phyloP scores from a whole-genome alignment of 2,113 vertebrate genomes.

The Myanophis thanlyinensis region DNA sequence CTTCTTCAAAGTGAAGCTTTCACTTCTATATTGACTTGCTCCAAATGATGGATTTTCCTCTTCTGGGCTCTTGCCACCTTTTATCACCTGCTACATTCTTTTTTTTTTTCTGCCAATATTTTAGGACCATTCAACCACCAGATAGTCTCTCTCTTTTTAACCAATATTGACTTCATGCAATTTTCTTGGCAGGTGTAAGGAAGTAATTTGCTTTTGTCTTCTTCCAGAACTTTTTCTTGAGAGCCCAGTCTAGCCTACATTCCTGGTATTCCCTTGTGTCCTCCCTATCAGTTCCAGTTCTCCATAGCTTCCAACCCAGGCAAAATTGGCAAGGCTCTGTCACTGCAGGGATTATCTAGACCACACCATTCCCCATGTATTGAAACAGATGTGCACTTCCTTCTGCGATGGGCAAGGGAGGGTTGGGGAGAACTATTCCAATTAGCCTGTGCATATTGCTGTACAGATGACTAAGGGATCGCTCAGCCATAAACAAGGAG shows the following conservation, averaged over 20 bases:
- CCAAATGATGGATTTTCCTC: constrained; percentile 69
- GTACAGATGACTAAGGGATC: background rate
- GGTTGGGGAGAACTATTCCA: background rate
- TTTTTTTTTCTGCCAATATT: constrained; percentile 77
- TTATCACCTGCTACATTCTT: constrained; percentile 68
- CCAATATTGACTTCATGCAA: background rate
- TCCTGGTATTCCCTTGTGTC: background rate
- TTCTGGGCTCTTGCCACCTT: constrained; percentile 67
- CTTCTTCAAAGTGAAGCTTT: background rate
- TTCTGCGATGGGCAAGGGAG: background rate
- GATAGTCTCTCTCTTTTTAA: constrained; percentile 19
- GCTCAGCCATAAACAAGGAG: background rate
- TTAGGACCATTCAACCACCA: constrained; percentile 68
- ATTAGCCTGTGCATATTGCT: background rate
- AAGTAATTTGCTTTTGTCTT: background rate
- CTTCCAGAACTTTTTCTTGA: background rate
- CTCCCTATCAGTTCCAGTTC: background rate
- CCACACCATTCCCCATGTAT: background rate
- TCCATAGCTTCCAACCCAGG: background rate
- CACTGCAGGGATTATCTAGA: background rate
- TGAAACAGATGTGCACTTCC: background rate
- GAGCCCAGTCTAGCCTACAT: background rate
- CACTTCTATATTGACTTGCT: constrained; percentile 70
- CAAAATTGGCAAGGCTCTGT: background rate
- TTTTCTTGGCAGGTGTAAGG: background rate